A percentile compares a stretch with the other conserved stretches of the same genome.
These are phyloP conservation scores for Clamator glandarius DNA, from an alignment of 2,797 vertebrate genomes.

Conservation along the genomic window DNA sequence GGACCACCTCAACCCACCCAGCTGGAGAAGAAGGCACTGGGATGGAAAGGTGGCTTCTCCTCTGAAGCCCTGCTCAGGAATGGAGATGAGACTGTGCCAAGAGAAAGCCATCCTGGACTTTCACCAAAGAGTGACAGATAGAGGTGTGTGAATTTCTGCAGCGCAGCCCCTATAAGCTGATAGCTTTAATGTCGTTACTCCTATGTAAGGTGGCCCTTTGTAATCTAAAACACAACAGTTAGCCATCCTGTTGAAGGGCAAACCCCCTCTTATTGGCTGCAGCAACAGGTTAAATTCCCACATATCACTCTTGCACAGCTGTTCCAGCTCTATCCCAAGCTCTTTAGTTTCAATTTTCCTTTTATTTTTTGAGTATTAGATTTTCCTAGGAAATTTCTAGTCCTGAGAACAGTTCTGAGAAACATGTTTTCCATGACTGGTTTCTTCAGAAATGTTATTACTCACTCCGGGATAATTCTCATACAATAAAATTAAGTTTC, in stretches of 20 bases:
- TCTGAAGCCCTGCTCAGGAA: not conserved
- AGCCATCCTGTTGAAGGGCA: not conserved
- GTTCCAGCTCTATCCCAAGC: not conserved
- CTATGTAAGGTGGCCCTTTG: not conserved
- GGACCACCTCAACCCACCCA: not conserved
- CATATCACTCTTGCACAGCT: not conserved
- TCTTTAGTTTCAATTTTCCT: not conserved
- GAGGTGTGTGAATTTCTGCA: not conserved
- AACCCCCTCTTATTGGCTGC: not conserved
- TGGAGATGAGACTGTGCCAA: not conserved
- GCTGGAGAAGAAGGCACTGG: not conserved
- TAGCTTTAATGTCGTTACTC: not conserved
- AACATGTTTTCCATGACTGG: constrained; percentile 51
- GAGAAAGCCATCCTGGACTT: not conserved
- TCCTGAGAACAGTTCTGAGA: constrained; percentile 23
- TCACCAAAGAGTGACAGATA: not conserved
- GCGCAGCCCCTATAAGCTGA: not conserved
- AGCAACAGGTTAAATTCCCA: not conserved
- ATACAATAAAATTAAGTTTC: constrained; percentile 24
- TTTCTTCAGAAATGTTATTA: constrained; percentile 56
- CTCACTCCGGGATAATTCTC: constrained; percentile 45
- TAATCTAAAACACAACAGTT: not conserved
- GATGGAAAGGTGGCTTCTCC: not conserved
- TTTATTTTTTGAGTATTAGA: not conserved
- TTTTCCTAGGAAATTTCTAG: constrained; percentile 1